Conservation (phyloP, 30 jellyfish, hydroid and myxozoan species). For the Nemopilema nomurai region DNA sequence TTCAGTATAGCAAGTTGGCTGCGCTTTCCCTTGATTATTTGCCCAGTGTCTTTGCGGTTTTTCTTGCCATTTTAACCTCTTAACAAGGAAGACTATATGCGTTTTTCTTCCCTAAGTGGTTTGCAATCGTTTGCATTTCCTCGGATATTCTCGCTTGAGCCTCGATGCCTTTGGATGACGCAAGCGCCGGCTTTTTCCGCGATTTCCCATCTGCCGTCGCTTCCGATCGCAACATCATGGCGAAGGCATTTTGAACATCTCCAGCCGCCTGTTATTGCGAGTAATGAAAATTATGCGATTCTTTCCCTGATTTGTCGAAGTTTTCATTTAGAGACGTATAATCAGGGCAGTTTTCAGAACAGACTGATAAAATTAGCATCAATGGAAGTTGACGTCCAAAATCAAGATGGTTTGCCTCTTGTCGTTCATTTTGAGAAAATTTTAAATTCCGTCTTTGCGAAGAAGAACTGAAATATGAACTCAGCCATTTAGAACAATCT, state of each 20-base stretch:
- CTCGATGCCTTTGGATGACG: not conserved
- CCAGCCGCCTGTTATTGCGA: no score
- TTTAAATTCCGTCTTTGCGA: not conserved
- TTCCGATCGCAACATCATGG: not conserved
- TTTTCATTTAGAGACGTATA: no score
- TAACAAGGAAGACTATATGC: slow-evolving; percentile 2
- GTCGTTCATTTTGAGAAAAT: not conserved
- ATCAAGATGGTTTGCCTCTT: not conserved
- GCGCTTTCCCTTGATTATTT: slow-evolving; percentile 29
- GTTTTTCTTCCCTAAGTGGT: slow-evolving; percentile 39
- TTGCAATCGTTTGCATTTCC: slow-evolving; percentile 36
- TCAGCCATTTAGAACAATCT: no score
- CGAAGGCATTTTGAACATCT: not conserved
- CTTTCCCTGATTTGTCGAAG: no score
- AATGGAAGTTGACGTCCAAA: not conserved
- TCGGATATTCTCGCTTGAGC: slow-evolving; percentile 36
- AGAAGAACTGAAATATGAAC: no score
- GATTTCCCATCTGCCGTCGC: not conserved
- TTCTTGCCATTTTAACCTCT: slow-evolving; percentile 46
- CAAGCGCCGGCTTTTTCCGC: not conserved
- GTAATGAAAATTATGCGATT: no score
- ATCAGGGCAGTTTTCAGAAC: no score
- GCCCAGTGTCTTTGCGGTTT: slow-evolving; percentile 49
- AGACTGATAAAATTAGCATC: no score
- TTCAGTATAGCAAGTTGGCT: slow-evolving; percentile 8